Conservation (phyloP, 92 coral and sea anemone genomes). For the Meandrina meandrites region DNA sequence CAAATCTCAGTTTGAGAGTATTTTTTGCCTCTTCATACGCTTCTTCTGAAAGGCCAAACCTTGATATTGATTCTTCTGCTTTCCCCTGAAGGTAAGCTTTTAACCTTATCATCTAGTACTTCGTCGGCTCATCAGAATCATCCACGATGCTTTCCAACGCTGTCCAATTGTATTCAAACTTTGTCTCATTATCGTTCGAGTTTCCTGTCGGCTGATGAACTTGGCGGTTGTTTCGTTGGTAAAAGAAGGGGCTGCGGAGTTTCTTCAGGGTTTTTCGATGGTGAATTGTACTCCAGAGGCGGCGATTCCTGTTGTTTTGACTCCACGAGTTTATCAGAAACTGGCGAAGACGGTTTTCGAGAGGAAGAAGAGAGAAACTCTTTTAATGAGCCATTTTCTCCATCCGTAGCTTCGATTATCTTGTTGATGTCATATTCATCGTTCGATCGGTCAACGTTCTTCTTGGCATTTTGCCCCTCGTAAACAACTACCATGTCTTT, state of each 20-base stretch:
- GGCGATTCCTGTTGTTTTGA: neutral
- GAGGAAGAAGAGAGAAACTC: constrained; percentile 7
- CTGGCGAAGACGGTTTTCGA: neutral
- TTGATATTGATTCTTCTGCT: too few species aligned
- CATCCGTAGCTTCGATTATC: constrained; percentile 17
- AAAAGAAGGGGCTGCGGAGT: neutral
- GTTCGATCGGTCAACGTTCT: constrained; percentile 31
- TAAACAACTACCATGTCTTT: constrained; percentile 24
- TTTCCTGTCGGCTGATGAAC: neutral
- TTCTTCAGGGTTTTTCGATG: neutral
- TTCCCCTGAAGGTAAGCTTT: constrained; percentile 37
- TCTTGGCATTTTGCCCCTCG: constrained; percentile 12
- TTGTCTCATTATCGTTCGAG: constrained; percentile 19
- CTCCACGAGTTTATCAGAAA: neutral
- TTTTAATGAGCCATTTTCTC: constrained; percentile 20
- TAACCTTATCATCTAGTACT: constrained; percentile 15
- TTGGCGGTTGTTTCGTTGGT: neutral
- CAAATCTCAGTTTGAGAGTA: constrained; percentile 30
- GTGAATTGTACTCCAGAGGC: neutral
- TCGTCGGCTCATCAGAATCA: constrained; percentile 7
- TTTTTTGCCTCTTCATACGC: constrained; percentile 41
- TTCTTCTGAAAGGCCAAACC: constrained; percentile 28
- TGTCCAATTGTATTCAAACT: constrained; percentile 23
- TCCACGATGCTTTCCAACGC: constrained; percentile 32
- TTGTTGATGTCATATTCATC: constrained; percentile 26